Evolutionary conservation across 2,113 vertebrate species (phyloP).

Genomic region (Pteruthius melanotis): DNA sequence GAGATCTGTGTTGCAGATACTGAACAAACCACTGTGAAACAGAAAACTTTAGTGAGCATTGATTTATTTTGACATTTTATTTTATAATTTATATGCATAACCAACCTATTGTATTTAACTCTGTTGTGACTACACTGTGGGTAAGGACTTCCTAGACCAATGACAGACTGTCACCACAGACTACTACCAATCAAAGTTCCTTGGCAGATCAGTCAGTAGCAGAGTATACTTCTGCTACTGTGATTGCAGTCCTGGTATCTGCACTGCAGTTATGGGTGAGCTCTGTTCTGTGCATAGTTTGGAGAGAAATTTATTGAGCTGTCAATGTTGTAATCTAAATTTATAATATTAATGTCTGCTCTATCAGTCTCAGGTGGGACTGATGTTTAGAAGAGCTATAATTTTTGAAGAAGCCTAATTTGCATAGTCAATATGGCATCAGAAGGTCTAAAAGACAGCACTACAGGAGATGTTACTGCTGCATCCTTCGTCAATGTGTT

Average conservation of each 20-base stretch:
- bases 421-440: neutral
- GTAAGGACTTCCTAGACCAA: neutral
- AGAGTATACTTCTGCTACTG: neutral
- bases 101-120: neutral
- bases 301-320: neutral
- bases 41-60: slow-evolving; percentile 11
- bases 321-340: neutral
- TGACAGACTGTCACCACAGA: neutral
- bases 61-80: slow-evolving; percentile 28
- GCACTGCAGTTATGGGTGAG: neutral
- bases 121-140: neutral
- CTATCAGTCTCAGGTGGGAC: neutral
- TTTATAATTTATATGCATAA: neutral
- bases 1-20: neutral
- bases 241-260: neutral
- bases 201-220: neutral
- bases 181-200: neutral
- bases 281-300: neutral
- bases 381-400: neutral
- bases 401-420: neutral
- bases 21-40: neutral
- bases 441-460: neutral
- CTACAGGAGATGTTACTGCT: neutral
- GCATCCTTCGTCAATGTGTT: neutral
- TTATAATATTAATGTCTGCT: neutral